Evolutionary conservation across 2,888 invertebrate genomes (phyloP), one percentile per base, ranked within the genome.

Genomic region (Agonopterix alstromeriana): DNA sequence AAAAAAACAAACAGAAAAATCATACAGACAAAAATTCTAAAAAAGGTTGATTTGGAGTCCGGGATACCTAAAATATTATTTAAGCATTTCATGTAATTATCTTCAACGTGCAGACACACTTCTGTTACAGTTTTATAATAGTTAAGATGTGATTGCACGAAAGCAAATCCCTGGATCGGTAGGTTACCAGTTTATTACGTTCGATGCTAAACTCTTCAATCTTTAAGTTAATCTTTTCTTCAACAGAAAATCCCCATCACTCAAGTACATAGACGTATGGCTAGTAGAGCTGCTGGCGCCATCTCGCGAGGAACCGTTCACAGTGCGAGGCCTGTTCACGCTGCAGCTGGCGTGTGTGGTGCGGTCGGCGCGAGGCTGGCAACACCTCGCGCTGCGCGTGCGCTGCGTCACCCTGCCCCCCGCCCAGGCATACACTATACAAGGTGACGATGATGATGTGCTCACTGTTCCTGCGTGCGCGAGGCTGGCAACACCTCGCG

Each of bases 281-380:
- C 96, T 99, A 1, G 94, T 98, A 1, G 98, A 99, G 75, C 93
- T 98, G 58, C 92, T 98, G 57, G 90, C 92, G 66, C 96, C 94
- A 53, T 93, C 85, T 52, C 92, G 92, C 75, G 94, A 90, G 68
- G 95, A 93, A 82, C 93, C 93, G 48, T 98, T 98, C 83, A 97
- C 97, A 58, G 96, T 95, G 56, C 96, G 96, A 2, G 94, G 97
- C 9, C 89, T 99, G 54, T 99, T 99, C 85, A 95, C 98, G 91
- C 93, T 99, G 77, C 99, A 99, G 69, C 84, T 99, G 56, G 97
- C 98, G 0, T 98, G 98, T 60, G 98, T 99, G 47, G 93, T 98
- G 48, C 94, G 96, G 61, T 98, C 98, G 92, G 94, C 97, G 14
- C 92, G 94, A 9, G 92, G 94, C 54, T 98, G 98, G 98, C 96